A percentile compares a stretch with the other conserved stretches of the same genome.
Evolutionary conservation across 1,140 invertebrate species (phyloP).

Genomic region (Oryzaephilus surinamensis): DNA sequence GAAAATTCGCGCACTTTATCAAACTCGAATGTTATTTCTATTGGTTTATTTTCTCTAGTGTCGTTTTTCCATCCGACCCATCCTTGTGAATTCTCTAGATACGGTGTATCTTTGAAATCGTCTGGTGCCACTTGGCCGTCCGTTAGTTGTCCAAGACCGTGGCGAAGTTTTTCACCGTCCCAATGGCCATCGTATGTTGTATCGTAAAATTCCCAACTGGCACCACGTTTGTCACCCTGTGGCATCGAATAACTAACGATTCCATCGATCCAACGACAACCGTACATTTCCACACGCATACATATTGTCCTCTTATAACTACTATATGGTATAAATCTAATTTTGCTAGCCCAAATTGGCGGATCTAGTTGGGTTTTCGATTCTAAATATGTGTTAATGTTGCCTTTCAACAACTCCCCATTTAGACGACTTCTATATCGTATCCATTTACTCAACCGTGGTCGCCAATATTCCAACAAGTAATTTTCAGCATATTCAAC

Average conservation of each 20-base stretch:
- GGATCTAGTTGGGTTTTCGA: slow-evolving; percentile 59
- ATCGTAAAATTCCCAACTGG: slow-evolving; percentile 66
- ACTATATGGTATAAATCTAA: slow-evolving; percentile 64
- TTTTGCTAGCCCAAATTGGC: slow-evolving; percentile 59
- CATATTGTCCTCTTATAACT: slow-evolving; percentile 63
- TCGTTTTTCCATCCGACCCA: slow-evolving; percentile 92
- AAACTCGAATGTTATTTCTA: slow-evolving; percentile 79
- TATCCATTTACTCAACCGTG: slow-evolving; percentile 58
- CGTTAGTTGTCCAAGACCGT: slow-evolving; percentile 76
- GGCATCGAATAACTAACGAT: slow-evolving; percentile 72
- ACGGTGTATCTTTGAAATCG: slow-evolving; percentile 61
- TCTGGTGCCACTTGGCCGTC: slow-evolving; percentile 50
- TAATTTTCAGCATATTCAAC: slow-evolving; percentile 69
- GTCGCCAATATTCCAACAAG: slow-evolving; percentile 67
- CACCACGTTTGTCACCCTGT: slow-evolving; percentile 61
- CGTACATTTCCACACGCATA: slow-evolving; percentile 67
- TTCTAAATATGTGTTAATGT: slow-evolving; percentile 72
- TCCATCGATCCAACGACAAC: slow-evolving; percentile 62
- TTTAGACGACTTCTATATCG: slow-evolving; percentile 55
- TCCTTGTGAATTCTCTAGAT: slow-evolving; percentile 55
- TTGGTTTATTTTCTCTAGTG: slow-evolving; percentile 48
- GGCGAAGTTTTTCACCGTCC: slow-evolving; percentile 43
- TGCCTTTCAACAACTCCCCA: slow-evolving; percentile 62
- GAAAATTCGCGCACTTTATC: slow-evolving; percentile 79
- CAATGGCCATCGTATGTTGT: slow-evolving; percentile 63